Base-by-base conservation (phyloP, 2,888 invertebrate genomes). In the Heliconius erato region DNA sequence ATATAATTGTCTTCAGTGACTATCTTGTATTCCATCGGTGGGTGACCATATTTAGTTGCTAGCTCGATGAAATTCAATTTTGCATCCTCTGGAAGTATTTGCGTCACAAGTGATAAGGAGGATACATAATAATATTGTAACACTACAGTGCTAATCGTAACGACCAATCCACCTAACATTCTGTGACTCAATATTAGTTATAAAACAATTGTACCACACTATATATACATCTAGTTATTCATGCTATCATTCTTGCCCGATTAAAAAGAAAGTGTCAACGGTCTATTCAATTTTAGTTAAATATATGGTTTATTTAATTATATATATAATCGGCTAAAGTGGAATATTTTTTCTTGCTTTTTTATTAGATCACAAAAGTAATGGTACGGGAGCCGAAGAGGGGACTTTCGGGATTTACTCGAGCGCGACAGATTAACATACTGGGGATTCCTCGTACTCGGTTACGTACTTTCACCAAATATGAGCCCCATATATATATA, bases 1-100 rank as follows among this genome's bases (percentile, higher is more conserved):
- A 88, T 88, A 79, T 91, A 91, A 2, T 89, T 89, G 74, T 92
- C 91, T 68, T 89, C 87, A 3, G 91, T 91, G 14, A 82, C 83
- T 12, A 90, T 86, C 3, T 86, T 79, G 77, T 90, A 85, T 26
- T 85, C 84, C 7, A 82, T 69, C 0, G 88, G 84, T 1, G 23
- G n/a, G 40, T 87, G 82, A 0, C 88, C 89, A 80, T 88, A 86
- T 76, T 86, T 87, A 0, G n/a, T 65, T 5, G 88, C 84, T 1
- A 90, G 81, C 40, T 86, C 82, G 0, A 84, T 82, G 74, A 89
- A 89, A 79, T 86, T 59, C 11, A 83, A 40, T 1, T 6, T 26
- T n/a, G 59, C 69, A 3, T 81, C 59, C 32, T 80, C 80, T 7
- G 80, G 80, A 14, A 68, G 19, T 23, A 23, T 23, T 19, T 63